These are phyloP conservation scores for Leptothorax acervorum DNA, from an alignment of 2,888 invertebrate species.

Conservation along the genomic window DNA sequence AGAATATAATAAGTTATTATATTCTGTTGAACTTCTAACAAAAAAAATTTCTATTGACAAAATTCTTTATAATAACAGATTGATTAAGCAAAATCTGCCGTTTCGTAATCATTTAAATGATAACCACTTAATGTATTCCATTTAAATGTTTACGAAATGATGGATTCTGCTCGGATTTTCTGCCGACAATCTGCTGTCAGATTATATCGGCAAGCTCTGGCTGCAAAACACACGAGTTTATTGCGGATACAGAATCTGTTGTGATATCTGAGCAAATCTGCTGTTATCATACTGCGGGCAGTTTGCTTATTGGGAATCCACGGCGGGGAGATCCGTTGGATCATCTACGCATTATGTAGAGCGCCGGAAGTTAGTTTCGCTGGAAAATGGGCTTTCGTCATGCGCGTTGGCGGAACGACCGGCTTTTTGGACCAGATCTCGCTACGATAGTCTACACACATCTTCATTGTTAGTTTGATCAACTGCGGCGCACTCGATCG, in stretches of 20 bases:
- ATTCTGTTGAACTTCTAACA: too few species aligned
- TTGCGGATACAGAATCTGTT: too few species aligned
- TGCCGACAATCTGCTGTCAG: not conserved
- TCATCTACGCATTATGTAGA: not conserved
- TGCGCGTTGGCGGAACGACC: not conserved
- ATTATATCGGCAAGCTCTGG: too few species aligned
- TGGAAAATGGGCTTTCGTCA: constrained; percentile 15
- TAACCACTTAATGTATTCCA: too few species aligned
- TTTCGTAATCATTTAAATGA: too few species aligned
- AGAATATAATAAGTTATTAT: too few species aligned
- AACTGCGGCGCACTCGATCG: not conserved
- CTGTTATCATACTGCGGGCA: not conserved
- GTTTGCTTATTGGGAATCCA: not conserved
- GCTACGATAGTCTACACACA: not conserved
- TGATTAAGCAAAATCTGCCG: not conserved
- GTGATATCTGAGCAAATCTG: too few species aligned
- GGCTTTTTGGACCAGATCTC: not conserved
- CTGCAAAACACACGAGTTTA: not conserved
- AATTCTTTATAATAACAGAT: too few species aligned
- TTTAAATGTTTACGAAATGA: not conserved
- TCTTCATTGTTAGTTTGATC: not conserved
- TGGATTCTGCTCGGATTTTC: not conserved
- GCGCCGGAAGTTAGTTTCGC: not conserved
- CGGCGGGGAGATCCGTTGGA: not conserved
- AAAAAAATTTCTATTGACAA: too few species aligned